These are phyloP conservation scores for Caenorhabditis japonica DNA, from an alignment of 2,888 invertebrate genomes.

Conservation along the genomic window DNA sequence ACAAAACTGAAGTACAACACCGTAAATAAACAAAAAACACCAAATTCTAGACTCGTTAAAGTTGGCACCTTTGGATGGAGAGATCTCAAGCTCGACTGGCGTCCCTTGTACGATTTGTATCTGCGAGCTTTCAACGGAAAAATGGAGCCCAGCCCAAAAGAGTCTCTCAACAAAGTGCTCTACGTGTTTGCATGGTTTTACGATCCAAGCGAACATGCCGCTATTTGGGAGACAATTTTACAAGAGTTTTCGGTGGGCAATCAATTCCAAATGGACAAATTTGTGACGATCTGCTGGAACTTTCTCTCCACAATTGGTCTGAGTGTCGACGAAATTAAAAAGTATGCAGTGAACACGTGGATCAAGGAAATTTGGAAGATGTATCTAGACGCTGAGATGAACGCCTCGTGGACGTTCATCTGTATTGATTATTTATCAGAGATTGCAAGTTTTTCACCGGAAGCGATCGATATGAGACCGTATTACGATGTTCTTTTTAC, in stretches of 20 bases:
- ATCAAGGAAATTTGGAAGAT: conserved; percentile 55
- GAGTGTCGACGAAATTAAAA: conserved; percentile 45
- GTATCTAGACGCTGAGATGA: conserved; percentile 58
- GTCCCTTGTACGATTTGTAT: conserved; percentile 46
- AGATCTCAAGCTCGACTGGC: conserved; percentile 59
- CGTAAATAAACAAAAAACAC: no score
- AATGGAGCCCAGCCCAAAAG: conserved; percentile 3
- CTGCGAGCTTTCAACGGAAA: conserved; percentile 1
- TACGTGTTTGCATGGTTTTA: conserved; percentile 18
- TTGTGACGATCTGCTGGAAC: conserved; percentile 9
- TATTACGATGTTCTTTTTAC: conserved; percentile 58
- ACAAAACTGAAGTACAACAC: no score
- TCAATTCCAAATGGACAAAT: conserved; percentile 3
- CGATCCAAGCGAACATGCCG: conserved; percentile 24
- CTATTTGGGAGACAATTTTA: conserved; percentile 25
- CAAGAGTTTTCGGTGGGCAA: conserved; percentile 14
- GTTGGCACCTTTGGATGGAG: conserved; percentile 6
- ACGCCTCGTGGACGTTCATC: conserved; percentile 48
- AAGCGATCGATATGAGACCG: conserved; percentile 38
- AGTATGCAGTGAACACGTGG: conserved; percentile 49
- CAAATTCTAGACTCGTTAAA: neutral
- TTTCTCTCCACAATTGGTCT: conserved; percentile 37
- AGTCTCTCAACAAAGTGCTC: neutral
- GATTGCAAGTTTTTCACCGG: conserved; percentile 27
- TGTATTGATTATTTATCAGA: conserved; percentile 39